These are phyloP conservation scores for Eugnorisma glareosa DNA, from an alignment of 2,888 invertebrate genomes.

Conservation along the genomic window DNA sequence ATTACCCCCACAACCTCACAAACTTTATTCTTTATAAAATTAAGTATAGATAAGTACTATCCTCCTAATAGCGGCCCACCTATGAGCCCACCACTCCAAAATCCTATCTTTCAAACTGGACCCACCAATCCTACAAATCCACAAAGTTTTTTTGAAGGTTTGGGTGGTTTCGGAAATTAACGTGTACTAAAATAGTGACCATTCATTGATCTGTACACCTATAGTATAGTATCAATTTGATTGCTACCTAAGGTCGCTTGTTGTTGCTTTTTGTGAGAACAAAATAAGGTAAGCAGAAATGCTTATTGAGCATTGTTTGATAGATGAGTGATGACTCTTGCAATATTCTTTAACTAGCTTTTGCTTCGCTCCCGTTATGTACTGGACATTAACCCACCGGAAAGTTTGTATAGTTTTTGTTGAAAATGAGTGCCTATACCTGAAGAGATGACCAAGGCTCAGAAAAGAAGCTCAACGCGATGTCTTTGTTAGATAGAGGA, in stretches of 20 bases:
- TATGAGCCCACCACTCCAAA: too few species aligned
- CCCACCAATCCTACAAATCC: neutral
- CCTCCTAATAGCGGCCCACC: too few species aligned
- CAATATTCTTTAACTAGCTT: neutral
- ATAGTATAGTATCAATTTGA: slow-evolving; percentile 2
- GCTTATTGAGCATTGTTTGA: neutral
- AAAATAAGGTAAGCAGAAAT: neutral
- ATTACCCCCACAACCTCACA: too few species aligned
- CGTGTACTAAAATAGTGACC: too few species aligned
- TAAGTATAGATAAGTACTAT: too few species aligned
- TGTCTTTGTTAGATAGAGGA: neutral
- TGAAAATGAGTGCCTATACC: too few species aligned
- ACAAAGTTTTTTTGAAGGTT: neutral
- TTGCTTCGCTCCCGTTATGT: too few species aligned
- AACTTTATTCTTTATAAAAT: too few species aligned
- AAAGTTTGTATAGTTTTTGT: too few species aligned
- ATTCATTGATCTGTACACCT: too few species aligned
- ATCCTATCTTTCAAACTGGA: neutral
- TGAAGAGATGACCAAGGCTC: neutral
- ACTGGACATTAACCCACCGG: too few species aligned
- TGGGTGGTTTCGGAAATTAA: too few species aligned
- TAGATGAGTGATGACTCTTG: neutral
- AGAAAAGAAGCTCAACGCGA: neutral
- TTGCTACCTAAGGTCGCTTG: neutral
- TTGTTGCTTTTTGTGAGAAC: neutral